Base-by-base conservation (phyloP, 2,888 invertebrate genomes). In the Nymphalis polychloros region DNA sequence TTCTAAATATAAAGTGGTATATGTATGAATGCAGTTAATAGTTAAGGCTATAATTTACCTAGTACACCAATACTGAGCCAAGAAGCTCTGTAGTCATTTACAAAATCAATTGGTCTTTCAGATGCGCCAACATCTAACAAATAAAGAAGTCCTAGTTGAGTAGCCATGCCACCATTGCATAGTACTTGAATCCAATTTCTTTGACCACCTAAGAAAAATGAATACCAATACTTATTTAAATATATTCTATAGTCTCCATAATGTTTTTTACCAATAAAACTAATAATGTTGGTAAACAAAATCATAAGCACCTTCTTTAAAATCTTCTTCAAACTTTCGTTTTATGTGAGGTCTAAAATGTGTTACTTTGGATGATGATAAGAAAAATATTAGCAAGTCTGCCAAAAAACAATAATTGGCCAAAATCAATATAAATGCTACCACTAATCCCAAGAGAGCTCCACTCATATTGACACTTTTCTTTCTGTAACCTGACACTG, bases 141-240 rank as follows among this genome's bases (percentile, higher is more conserved):
- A 82, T 97, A 97, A 27, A 97, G 86, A 48, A 97, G 79, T 0
- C 95, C 96, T 61, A 97, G 86, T 79, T 96, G 95, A 0, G 96
- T 94, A 20, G 97, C 97, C 94, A 97, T 96, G n/a, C 97, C 97
- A 1, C 95, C 96, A 89, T 98, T 98, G 82, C 97, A 97, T 0
- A 98, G 84, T 8, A 97, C 97, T 88, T 98, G 98, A 17, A 97
- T 90, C 97, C 98, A 98, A 83, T 96, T 97, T 71, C 98, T 94
- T 84, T 97, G 96, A 0, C 97, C 97, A 78, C 97, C 97, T 95
- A n/a, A 87, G 82, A 10, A 63, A 35, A 19, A 19, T 5, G 27
- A 10, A 13, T 52, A 23, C 27, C 27, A 27, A 53, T 6, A 53
- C 13, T 16, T 13, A 27, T 13, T 53, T 17, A 17, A 53, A 13